Percentiles rank a stretch among this genome's conserved stretches.
phyloP scores from a whole-genome alignment of 2,888 invertebrate genomes.

The Desoria tigrina region DNA sequence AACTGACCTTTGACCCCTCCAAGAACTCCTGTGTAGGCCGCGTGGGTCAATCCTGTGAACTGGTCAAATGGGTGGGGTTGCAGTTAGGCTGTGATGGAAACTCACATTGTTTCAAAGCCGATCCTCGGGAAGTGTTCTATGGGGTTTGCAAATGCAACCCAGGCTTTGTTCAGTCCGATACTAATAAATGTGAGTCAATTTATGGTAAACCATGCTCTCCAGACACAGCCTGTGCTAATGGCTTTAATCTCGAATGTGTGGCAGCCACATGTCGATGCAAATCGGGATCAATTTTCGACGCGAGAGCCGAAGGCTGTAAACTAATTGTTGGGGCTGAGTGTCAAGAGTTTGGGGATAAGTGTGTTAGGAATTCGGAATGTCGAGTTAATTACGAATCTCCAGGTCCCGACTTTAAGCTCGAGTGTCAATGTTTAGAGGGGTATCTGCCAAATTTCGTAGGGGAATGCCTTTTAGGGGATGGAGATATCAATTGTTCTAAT shows the following conservation, averaged over 20 bases:
- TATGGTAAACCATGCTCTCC: background rate
- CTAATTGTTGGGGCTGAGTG: background rate
- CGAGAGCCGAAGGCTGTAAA: background rate
- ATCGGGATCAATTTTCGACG: background rate
- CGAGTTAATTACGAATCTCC: background rate
- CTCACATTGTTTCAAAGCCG: background rate
- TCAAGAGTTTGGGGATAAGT: background rate
- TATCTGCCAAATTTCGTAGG: background rate
- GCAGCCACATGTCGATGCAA: background rate
- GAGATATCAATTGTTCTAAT: background rate
- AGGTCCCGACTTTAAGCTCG: background rate
- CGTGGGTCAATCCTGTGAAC: conserved; percentile 1
- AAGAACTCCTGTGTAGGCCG: conserved; percentile 1
- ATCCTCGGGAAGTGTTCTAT: background rate
- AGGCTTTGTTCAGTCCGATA: background rate
- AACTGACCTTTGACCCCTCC: background rate
- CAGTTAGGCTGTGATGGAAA: conserved; percentile 3
- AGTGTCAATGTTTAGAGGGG: background rate
- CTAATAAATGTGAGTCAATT: background rate
- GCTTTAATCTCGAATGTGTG: background rate
- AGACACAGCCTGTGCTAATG: background rate
- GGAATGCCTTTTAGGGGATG: background rate
- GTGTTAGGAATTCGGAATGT: conserved; percentile 7
- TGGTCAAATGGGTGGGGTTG: conserved; percentile 1
- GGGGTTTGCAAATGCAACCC: background rate